These are phyloP conservation scores for Symphodus melops DNA, from an alignment of 2,113 vertebrate genomes.

Conservation along the genomic window DNA sequence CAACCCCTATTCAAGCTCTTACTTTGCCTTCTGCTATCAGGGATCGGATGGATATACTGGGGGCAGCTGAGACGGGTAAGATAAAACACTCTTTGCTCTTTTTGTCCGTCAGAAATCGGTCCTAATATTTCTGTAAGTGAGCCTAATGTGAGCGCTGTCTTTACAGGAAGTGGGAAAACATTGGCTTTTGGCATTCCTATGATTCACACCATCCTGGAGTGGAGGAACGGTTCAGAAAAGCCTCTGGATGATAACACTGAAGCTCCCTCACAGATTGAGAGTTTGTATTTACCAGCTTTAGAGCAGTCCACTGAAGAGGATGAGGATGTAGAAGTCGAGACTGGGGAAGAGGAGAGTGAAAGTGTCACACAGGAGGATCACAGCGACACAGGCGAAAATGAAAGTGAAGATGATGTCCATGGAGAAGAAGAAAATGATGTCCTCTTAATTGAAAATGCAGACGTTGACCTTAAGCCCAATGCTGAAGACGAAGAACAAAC, in stretches of 20 bases:
- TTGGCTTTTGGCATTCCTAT: constrained; percentile 96
- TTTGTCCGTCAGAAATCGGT: neutral
- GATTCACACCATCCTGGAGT: constrained; percentile 92
- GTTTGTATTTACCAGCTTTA: constrained; percentile 56
- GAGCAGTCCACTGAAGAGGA: constrained; percentile 21
- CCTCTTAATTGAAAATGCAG: constrained; percentile 50
- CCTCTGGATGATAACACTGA: constrained; percentile 27
- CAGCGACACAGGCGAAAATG: constrained; percentile 37
- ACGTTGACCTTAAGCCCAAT: constrained; percentile 37
- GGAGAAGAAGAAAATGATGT: constrained; percentile 33
- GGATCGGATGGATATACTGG: constrained; percentile 93
- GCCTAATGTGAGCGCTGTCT: constrained; percentile 15
- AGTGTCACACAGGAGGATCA: constrained; percentile 8
- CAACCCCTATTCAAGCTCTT: constrained; percentile 94
- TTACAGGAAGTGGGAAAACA: constrained; percentile 95
- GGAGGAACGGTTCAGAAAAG: constrained; percentile 80
- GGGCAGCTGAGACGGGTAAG: constrained; percentile 96
- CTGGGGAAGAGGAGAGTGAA: constrained; percentile 2
- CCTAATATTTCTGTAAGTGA: neutral
- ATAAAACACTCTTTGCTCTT: neutral
- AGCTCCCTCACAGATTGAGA: constrained; percentile 36
- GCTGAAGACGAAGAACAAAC: neutral
- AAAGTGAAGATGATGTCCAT: constrained; percentile 25
- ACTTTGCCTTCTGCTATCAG: constrained; percentile 92
- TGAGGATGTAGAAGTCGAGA: constrained; percentile 13